These are phyloP conservation scores for Cataglyphis livida DNA, from an alignment of 2,888 invertebrate species.

Conservation along the genomic window DNA sequence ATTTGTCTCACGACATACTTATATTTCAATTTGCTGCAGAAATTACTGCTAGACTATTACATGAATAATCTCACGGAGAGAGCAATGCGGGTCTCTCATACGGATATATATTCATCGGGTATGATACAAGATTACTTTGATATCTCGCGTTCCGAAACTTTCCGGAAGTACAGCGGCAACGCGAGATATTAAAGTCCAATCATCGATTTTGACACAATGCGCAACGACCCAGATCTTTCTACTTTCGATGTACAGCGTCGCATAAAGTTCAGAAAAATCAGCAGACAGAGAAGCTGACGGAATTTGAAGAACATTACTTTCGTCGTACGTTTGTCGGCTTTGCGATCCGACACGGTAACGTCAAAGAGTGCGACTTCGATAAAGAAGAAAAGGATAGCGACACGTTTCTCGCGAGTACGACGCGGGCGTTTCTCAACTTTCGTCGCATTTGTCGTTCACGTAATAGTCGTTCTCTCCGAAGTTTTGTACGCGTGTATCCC, in stretches of 20 bases:
- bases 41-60: background rate
- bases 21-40: conserved; percentile 1
- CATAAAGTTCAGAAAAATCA: conserved; percentile 34
- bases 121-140: conserved; percentile 39
- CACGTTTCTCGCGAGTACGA: background rate
- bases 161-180: background rate
- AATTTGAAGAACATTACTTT: conserved; percentile 26
- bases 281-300: conserved; percentile 8
- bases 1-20: background rate
- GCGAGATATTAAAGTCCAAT: conserved; percentile 30
- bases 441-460: conserved; percentile 29
- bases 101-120: conserved; percentile 18
- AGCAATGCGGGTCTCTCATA: background rate
- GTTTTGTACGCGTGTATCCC: conserved; percentile 6
- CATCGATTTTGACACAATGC: conserved; percentile 14
- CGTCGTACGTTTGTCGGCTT: conserved; percentile 20
- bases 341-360: conserved; percentile 10
- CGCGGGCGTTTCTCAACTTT: conserved; percentile 20
- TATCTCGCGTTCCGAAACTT: background rate
- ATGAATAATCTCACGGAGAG: conserved; percentile 17
- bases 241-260: background rate
- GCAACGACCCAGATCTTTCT: conserved; percentile 34
- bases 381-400: conserved; percentile 12
- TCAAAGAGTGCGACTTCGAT: conserved; percentile 4
- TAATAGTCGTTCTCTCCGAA: conserved; percentile 12